A percentile compares a stretch with the other conserved stretches of the same genome.
Evolutionary conservation across 2,113 vertebrate species (phyloP).

Genomic region (Actenoides lindsayi): DNA sequence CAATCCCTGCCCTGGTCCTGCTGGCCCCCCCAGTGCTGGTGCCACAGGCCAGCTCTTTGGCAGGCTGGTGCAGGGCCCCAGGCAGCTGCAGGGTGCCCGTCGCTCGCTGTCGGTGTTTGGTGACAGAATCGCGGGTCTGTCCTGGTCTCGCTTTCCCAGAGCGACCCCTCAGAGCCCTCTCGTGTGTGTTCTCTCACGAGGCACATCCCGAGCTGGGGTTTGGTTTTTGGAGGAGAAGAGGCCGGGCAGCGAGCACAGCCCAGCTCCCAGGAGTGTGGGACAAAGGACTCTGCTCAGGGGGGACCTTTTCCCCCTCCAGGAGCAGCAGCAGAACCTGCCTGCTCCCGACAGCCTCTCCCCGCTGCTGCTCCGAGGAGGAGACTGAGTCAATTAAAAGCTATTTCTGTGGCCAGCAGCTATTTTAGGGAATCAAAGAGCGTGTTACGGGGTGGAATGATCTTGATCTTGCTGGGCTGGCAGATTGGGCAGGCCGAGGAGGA

Average conservation of each 20-base stretch:
- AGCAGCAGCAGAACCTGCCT: not conserved
- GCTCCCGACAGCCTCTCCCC: not conserved
- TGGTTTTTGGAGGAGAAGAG: not conserved
- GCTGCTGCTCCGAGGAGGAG: slow-evolving; percentile 23
- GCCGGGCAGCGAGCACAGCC: not conserved
- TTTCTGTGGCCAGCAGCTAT: slow-evolving; percentile 70
- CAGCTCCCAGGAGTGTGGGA: not conserved
- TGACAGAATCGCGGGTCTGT: too few relatives aligned
- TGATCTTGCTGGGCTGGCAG: slow-evolving; percentile 63
- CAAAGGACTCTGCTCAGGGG: not conserved
- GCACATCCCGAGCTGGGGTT: not conserved
- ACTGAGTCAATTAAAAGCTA: slow-evolving; percentile 66
- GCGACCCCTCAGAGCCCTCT: too few relatives aligned
- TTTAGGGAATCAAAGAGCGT: slow-evolving; percentile 40
- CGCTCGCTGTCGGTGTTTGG: not conserved
- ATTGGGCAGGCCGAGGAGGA: slow-evolving; percentile 36
- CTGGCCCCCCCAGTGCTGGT: not conserved
- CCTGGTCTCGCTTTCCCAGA: not conserved
- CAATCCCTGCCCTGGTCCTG: not conserved
- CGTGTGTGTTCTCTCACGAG: not conserved
- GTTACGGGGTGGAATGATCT: slow-evolving; percentile 10
- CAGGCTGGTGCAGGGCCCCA: too few relatives aligned
- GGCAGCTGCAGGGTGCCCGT: not conserved
- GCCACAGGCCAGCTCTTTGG: too few relatives aligned
- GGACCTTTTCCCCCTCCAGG: not conserved